Evolutionary conservation across 2,888 invertebrate species (phyloP).

Genomic region (Bibio marci): DNA sequence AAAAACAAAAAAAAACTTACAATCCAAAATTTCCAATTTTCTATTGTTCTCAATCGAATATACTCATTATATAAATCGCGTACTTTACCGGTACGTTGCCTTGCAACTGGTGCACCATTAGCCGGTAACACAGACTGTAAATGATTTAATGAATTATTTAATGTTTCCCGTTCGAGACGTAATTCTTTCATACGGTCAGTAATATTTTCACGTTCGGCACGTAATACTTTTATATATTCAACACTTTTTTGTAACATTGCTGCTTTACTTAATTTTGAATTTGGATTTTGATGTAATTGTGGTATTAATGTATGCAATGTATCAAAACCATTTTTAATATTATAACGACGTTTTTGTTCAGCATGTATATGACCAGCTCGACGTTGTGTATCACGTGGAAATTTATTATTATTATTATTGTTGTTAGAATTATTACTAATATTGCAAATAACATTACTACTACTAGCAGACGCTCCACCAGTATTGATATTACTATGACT

Average conservation of each 20-base stretch:
- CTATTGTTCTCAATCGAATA: slow-evolving; percentile 66
- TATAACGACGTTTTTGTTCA: slow-evolving; percentile 88
- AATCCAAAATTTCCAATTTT: slow-evolving; percentile 98
- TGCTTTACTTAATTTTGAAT: slow-evolving; percentile 86
- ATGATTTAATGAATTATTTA: slow-evolving; percentile 80
- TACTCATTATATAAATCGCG: slow-evolving; percentile 88
- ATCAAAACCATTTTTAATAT: slow-evolving; percentile 94
- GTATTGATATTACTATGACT: too few relatives aligned
- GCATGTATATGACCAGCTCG: slow-evolving; percentile 86
- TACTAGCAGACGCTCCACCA: too few relatives aligned
- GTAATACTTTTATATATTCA: slow-evolving; percentile 81
- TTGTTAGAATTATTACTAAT: slow-evolving; percentile 15
- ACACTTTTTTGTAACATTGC: slow-evolving; percentile 95
- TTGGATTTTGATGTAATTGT: slow-evolving; percentile 75
- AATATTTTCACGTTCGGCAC: slow-evolving; percentile 66
- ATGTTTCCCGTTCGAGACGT: slow-evolving; percentile 73
- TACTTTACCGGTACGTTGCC: slow-evolving; percentile 77
- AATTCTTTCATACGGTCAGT: slow-evolving; percentile 81
- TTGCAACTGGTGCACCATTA: slow-evolving; percentile 84
- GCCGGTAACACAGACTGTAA: slow-evolving; percentile 90
- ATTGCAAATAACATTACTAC: neutral
- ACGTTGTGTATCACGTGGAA: slow-evolving; percentile 40
- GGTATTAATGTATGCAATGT: slow-evolving; percentile 84
- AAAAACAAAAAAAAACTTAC: slow-evolving; percentile 50
- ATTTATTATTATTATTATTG: slow-evolving; percentile 22